Evolutionary conservation across 2,113 vertebrate species (phyloP).

Genomic region (Erpornis zantholeuca): DNA sequence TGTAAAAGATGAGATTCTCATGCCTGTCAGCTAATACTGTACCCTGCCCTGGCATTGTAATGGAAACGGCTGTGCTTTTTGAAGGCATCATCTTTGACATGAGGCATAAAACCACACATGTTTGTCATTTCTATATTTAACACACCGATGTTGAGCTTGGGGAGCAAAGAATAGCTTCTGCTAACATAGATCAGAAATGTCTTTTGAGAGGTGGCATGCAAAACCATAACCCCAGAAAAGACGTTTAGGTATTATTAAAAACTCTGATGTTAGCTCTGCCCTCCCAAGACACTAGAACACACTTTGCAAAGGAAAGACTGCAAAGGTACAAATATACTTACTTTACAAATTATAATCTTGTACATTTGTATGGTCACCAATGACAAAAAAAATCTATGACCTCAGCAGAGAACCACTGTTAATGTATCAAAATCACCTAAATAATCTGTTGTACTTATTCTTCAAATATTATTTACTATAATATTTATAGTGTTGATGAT

Average conservation of each 20-base stretch:
- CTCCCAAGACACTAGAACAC: not conserved
- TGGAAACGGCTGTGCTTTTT: not conserved
- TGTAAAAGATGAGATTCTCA: not conserved
- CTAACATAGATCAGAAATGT: not conserved
- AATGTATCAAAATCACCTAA: not conserved
- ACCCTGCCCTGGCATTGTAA: not conserved
- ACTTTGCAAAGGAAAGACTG: not conserved
- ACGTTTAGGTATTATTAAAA: not conserved
- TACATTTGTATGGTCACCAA: not conserved
- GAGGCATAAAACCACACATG: not conserved
- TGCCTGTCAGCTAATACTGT: not conserved
- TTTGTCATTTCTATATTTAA: slow-evolving; percentile 32
- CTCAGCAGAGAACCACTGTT: not conserved
- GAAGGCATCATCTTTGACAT: not conserved
- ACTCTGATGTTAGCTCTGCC: not conserved
- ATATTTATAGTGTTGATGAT: not conserved
- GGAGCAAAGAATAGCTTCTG: slow-evolving; percentile 13
- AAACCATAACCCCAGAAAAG: not conserved
- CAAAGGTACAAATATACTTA: not conserved
- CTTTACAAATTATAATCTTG: not conserved
- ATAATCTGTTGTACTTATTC: not conserved
- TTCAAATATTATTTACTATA: not conserved
- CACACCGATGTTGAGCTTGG: not conserved
- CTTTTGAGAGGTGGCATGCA: not conserved
- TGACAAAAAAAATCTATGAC: not conserved